These are phyloP conservation scores for Zonitis immaculata DNA, from an alignment of 2,888 invertebrate species.

Conservation along the genomic window DNA sequence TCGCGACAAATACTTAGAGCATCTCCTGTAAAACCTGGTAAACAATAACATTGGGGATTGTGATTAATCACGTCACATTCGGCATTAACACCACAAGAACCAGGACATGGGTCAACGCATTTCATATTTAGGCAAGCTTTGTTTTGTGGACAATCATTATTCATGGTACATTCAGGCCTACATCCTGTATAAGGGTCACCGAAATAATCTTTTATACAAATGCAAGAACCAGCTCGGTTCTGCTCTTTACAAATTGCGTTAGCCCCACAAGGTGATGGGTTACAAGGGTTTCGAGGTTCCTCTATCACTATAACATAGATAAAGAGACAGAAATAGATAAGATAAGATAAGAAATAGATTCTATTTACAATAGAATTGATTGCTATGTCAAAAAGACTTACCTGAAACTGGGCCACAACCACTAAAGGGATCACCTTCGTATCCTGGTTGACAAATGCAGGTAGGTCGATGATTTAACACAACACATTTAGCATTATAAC, in stretches of 20 bases:
- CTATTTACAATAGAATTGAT: not conserved
- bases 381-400: slow-evolving; percentile 34
- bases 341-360: slow-evolving; percentile 6
- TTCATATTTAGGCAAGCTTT: slow-evolving; percentile 73
- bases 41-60: slow-evolving; percentile 71
- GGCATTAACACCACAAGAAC: slow-evolving; percentile 72
- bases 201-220: slow-evolving; percentile 67
- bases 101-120: slow-evolving; percentile 74
- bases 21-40: slow-evolving; percentile 67
- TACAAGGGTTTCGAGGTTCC: slow-evolving; percentile 65
- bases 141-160: slow-evolving; percentile 66
- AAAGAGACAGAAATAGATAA: slow-evolving; percentile 2
- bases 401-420: slow-evolving; percentile 59
- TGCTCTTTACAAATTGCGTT: slow-evolving; percentile 73
- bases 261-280: slow-evolving; percentile 73
- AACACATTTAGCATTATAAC: slow-evolving; percentile 68
- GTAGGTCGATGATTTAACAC: slow-evolving; percentile 72
- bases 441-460: slow-evolving; percentile 69
- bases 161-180: slow-evolving; percentile 76
- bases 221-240: slow-evolving; percentile 71
- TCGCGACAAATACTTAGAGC: slow-evolving; percentile 60
- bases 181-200: slow-evolving; percentile 77
- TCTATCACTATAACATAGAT: slow-evolving; percentile 45
- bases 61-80: slow-evolving; percentile 72
- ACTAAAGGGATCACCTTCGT: slow-evolving; percentile 74